Evolutionary conservation across 2,888 invertebrate species (phyloP).

Genomic region (Brachylomia viminalis): DNA sequence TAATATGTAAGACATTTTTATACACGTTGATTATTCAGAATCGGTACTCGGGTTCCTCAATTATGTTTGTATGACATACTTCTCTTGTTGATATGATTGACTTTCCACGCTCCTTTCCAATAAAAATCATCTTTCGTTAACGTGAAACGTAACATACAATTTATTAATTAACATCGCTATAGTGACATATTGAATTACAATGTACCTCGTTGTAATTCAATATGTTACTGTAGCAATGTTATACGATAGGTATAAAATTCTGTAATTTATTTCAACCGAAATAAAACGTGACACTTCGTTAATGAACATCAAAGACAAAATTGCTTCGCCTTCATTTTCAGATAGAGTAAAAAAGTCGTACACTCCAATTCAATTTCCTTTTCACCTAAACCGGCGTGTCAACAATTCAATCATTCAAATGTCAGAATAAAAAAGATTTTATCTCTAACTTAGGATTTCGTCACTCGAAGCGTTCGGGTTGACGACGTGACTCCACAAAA

Average conservation of each 20-base stretch:
- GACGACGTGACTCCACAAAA: not conserved
- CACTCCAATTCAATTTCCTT: not conserved
- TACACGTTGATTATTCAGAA: not conserved
- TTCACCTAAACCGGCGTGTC: conserved; percentile 7
- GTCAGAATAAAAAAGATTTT: not conserved
- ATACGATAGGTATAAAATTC: not conserved
- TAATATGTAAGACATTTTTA: too few species aligned
- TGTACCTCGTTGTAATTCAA: too few species aligned
- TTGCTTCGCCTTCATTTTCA: not conserved
- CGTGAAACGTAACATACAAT: not conserved
- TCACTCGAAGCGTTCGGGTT: not conserved
- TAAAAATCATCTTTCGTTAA: not conserved
- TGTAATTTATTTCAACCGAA: not conserved
- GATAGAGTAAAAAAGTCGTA: conserved; percentile 4
- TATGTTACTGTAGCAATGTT: too few species aligned
- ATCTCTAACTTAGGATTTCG: not conserved
- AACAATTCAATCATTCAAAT: conserved; percentile 11
- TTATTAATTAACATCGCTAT: not conserved
- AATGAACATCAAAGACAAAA: conserved; percentile 6
- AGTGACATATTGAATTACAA: not conserved
- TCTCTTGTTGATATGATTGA: not conserved
- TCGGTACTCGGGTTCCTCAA: not conserved
- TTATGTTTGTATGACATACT: not conserved
- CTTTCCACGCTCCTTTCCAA: not conserved
- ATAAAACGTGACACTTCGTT: conserved; percentile 12